Evolutionary conservation across 2,797 vertebrate species (phyloP), one percentile per base, ranked within the genome.

Genomic region (Miopithecus talapoin): DNA sequence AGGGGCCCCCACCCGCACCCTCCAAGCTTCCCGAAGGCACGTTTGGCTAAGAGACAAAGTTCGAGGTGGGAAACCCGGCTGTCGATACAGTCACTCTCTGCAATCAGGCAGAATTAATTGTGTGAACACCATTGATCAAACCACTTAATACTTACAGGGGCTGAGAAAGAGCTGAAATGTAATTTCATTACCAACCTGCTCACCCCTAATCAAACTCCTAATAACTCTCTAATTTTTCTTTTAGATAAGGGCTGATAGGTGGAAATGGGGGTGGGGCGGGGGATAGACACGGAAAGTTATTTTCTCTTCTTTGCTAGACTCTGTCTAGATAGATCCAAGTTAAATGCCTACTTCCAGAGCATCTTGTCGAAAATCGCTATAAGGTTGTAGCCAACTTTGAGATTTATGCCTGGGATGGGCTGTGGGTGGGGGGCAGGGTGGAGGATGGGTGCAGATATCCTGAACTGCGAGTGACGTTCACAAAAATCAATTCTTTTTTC

Each of bases 121-220:
- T 98, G 98, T 99, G 99, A 99, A 99, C 98, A 98, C 98, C 98
- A 98, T 98, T 98, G 99, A 99, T 99, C 99, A 99, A 98, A 98
- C 98, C 98, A 98, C 98, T 99, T 99, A 99, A 99, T 98, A 98
- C 98, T 94, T 97, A 96, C 30, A 96, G 98, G 98, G 98, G 94
- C 98, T 98, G 97, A 97, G 98, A 98, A 99, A 80, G 97, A 99
- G 98, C 98, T 97, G 98, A 98, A 98, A 98, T 99, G 99, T 99
- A 99, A 99, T 99, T 99, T 99, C 99, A 98, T 99, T 99, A 99
- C 98, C 98, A 99, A 98, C 98, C 98, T 98, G 98, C 98, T 98
- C 98, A 98, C 96, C 98, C 98, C 98, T 99, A 98, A 99, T 99
- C 98, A 99, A 99, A 99, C 98, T 99, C 98, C 98, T 99, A 99